Evolutionary conservation across 1,140 invertebrate genomes (phyloP).

Genomic region (Hylaeus volcanicus): DNA sequence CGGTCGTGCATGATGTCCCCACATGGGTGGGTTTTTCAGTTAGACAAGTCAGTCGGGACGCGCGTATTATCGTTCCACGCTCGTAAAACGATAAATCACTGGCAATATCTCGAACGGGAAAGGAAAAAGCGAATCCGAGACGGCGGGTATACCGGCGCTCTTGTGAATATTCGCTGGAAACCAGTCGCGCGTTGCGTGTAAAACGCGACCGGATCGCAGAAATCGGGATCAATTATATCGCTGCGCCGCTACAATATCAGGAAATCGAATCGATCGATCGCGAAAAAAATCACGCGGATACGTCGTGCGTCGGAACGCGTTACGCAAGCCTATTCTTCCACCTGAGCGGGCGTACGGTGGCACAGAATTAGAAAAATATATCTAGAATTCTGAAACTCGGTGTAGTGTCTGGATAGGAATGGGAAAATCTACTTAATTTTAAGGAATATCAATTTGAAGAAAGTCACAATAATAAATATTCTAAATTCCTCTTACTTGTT

Average conservation of each 20-base stretch:
- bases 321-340: slow-evolving; percentile 29
- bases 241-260: neutral
- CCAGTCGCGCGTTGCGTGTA: neutral
- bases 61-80: neutral
- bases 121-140: neutral
- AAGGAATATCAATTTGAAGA: too few relatives aligned
- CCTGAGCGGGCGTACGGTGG: neutral
- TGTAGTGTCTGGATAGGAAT: too few relatives aligned
- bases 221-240: neutral
- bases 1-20: too few relatives aligned
- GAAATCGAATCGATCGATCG: slow-evolving; percentile 15
- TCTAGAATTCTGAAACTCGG: too few relatives aligned
- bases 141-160: neutral
- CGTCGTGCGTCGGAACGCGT: neutral
- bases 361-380: too few relatives aligned
- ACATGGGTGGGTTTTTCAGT: too few relatives aligned
- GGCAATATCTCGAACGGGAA: neutral
- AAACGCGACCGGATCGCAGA: neutral
- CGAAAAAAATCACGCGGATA: slow-evolving; percentile 11
- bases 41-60: too few relatives aligned
- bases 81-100: neutral
- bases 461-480: too few relatives aligned
- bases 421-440: too few relatives aligned
- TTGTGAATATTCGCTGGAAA: neutral
- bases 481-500: too few relatives aligned